These are phyloP conservation scores for Pedionomus torquatus DNA, from an alignment of 2,113 vertebrate genomes.

Conservation along the genomic window DNA sequence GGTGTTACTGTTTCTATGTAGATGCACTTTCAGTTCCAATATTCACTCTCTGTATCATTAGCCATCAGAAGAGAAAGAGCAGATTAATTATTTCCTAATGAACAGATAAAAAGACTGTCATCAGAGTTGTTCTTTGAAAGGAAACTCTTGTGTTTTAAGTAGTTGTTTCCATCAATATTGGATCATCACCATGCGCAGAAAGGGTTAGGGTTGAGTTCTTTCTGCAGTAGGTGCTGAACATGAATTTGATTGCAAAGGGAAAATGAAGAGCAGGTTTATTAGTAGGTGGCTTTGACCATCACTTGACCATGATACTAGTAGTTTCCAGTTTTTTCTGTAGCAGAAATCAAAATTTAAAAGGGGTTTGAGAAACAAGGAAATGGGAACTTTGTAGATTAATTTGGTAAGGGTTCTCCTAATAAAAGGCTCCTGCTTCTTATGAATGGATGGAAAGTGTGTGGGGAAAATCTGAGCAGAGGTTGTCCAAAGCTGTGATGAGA, in stretches of 20 bases:
- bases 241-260: neutral
- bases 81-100: neutral
- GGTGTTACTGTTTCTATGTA: neutral
- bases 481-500: neutral
- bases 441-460: neutral
- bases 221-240: neutral
- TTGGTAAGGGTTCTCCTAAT: neutral
- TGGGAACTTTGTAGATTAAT: neutral
- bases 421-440: neutral
- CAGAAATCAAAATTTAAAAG: neutral
- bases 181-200: neutral
- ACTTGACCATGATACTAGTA: neutral
- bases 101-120: neutral
- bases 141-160: neutral
- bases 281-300: neutral
- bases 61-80: neutral
- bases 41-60: neutral
- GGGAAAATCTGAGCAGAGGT: neutral
- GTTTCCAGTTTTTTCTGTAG: neutral
- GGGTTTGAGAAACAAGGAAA: neutral
- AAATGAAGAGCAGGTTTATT: neutral
- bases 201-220: neutral
- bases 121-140: neutral
- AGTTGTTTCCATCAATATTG: neutral
- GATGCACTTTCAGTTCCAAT: neutral